A percentile compares a stretch with the other conserved stretches of the same genome.
These are phyloP conservation scores for Alexandromys fortis DNA, from an alignment of 2,113 vertebrate species.

Conservation along the genomic window DNA sequence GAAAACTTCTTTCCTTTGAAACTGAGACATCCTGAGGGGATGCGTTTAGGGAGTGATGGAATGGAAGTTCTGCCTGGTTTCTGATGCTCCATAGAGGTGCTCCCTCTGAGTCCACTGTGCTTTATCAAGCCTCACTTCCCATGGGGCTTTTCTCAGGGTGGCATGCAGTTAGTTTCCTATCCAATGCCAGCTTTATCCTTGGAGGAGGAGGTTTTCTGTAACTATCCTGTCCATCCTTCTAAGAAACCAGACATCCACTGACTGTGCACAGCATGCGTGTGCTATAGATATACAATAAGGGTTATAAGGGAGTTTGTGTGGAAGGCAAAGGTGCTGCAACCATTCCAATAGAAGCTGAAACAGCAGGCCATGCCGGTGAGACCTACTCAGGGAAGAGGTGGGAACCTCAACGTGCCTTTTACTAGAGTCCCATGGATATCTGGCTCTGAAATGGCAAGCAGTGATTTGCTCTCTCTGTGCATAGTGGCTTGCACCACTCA, in stretches of 20 bases:
- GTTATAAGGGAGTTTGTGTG: neutral
- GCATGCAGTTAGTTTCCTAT: neutral
- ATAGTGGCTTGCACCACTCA: neutral
- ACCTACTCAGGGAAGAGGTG: neutral
- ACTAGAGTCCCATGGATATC: no score
- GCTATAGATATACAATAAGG: neutral
- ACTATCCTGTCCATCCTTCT: neutral
- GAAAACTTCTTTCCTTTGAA: constrained; percentile 10
- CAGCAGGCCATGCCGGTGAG: neutral
- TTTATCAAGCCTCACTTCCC: neutral
- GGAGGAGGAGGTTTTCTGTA: neutral
- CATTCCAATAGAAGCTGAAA: neutral
- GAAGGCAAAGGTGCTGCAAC: neutral
- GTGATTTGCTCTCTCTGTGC: neutral
- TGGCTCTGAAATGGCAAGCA: neutral
- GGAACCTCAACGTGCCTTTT: neutral
- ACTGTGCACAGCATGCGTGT: neutral
- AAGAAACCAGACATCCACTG: neutral
- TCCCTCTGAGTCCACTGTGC: neutral
- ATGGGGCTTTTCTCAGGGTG: neutral
- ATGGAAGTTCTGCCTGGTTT: neutral
- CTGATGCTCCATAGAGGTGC: neutral
- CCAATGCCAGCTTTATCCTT: neutral
- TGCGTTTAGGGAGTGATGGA: neutral
- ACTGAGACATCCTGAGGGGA: neutral